These are phyloP conservation scores for Rhimphoctona megacephalus DNA, from an alignment of 2,888 invertebrate species.

Conservation along the genomic window DNA sequence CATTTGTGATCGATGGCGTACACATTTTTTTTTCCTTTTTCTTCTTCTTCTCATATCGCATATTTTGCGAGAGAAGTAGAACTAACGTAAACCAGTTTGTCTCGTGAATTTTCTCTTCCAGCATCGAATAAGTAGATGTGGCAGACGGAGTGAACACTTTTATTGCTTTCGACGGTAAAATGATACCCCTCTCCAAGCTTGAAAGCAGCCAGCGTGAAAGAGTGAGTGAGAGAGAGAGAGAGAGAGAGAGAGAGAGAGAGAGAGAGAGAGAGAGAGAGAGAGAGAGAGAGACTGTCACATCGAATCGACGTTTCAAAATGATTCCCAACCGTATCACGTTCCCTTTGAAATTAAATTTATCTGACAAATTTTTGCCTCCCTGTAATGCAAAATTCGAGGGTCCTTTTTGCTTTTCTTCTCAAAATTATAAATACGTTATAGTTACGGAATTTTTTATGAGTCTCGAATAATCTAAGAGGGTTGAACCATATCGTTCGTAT, in stretches of 20 bases:
- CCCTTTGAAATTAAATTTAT: slow-evolving; percentile 29
- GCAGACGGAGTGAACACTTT: slow-evolving; percentile 12
- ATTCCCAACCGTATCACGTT: slow-evolving; percentile 40
- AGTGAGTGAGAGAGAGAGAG: background rate
- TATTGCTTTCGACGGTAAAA: slow-evolving; percentile 36
- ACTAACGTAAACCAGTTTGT: slow-evolving; percentile 12
- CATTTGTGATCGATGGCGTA: slow-evolving; percentile 32
- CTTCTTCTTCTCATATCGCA: background rate
- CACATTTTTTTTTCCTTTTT: background rate
- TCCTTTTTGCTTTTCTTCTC: background rate
- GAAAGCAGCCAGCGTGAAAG: background rate
- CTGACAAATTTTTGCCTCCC: slow-evolving; percentile 11
- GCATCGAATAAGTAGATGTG: slow-evolving; percentile 11
- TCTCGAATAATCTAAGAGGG: background rate
- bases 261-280: background rate
- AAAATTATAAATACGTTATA: background rate
- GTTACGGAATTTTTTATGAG: background rate
- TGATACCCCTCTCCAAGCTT: slow-evolving; percentile 5
- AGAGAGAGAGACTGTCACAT: slow-evolving; percentile 1
- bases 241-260: background rate
- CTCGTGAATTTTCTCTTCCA: slow-evolving; percentile 23
- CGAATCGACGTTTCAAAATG: slow-evolving; percentile 3
- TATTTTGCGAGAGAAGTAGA: slow-evolving; percentile 12
- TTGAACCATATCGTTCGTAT: background rate
- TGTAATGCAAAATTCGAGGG: background rate